Conservation (phyloP, 2,888 invertebrate genomes). For the Sinelater perroti region DNA sequence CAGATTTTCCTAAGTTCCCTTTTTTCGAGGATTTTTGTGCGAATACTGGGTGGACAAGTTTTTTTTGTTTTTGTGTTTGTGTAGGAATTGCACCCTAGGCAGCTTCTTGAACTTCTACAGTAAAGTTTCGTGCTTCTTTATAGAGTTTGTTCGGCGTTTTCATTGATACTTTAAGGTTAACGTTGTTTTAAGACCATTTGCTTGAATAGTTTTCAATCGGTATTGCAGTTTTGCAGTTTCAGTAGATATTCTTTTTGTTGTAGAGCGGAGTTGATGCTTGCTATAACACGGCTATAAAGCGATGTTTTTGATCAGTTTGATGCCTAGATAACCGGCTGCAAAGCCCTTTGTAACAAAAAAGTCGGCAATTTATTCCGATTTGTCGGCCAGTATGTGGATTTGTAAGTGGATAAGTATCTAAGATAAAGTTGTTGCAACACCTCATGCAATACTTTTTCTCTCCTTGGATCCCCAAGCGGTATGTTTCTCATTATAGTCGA, state of each 20-base stretch:
- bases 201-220: not conserved
- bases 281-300: not conserved
- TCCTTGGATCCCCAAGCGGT: not conserved
- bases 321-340: not conserved
- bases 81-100: not conserved
- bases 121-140: not conserved
- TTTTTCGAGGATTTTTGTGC: not conserved
- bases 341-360: not conserved
- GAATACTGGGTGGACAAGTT: not conserved
- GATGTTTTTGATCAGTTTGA: not conserved
- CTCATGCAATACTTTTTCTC: too few relatives aligned
- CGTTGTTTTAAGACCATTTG: not conserved
- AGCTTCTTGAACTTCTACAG: not conserved
- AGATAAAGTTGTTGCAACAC: too few relatives aligned
- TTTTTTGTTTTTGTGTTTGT: not conserved
- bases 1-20: too few relatives aligned
- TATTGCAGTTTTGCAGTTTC: not conserved
- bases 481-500: not conserved
- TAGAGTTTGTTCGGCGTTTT: not conserved
- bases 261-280: not conserved
- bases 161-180: not conserved
- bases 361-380: constrained; percentile 3
- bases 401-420: constrained; percentile 7
- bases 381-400: constrained; percentile 13
- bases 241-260: not conserved